These are phyloP conservation scores for Eriocheir sinensis DNA, from an alignment of 1,140 invertebrate genomes.

Conservation along the genomic window DNA sequence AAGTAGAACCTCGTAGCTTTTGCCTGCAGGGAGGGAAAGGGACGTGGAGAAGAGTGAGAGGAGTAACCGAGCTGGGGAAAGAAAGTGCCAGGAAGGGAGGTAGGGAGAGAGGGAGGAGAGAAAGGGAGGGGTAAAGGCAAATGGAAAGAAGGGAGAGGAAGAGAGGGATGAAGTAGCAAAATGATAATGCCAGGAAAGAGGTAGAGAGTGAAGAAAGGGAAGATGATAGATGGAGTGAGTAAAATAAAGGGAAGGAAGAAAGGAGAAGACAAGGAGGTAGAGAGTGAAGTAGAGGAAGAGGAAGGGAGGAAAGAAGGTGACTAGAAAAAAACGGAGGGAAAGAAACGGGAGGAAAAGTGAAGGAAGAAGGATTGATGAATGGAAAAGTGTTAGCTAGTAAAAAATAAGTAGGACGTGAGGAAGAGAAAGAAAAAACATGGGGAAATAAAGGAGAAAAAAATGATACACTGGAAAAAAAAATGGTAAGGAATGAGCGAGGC, in stretches of 20 bases:
- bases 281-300: not conserved
- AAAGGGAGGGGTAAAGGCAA: not conserved
- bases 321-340: not conserved
- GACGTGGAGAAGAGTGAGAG: not conserved
- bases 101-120: not conserved
- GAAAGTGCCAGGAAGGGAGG: not conserved
- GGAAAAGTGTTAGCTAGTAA: no score
- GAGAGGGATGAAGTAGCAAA: not conserved
- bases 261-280: not conserved
- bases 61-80: not conserved
- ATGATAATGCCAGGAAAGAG: not conserved
- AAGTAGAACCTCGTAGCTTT: not conserved
- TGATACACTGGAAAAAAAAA: no score
- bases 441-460: no score
- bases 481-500: not conserved
- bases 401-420: no score
- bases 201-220: not conserved
- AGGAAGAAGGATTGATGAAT: no score
- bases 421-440: no score
- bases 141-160: not conserved
- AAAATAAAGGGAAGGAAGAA: not conserved
- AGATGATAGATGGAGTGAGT: not conserved
- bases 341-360: not conserved
- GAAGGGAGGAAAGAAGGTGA: not conserved
- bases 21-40: not conserved